These are phyloP conservation scores for Trinectes maculatus DNA, from an alignment of 2,113 vertebrate genomes.

Conservation along the genomic window DNA sequence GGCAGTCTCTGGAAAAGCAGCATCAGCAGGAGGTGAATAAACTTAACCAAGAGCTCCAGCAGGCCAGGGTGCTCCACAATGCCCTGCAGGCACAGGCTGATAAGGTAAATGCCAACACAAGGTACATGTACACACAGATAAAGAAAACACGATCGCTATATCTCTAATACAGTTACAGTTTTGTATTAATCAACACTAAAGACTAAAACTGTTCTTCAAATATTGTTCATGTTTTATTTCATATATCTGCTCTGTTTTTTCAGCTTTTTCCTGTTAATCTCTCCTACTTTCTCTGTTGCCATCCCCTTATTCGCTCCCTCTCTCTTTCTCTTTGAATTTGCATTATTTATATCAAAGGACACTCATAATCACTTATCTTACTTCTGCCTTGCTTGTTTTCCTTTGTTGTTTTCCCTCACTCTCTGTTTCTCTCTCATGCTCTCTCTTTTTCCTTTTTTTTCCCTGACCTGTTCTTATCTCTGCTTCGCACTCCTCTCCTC, in stretches of 20 bases:
- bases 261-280: conserved; percentile 38
- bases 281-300: conserved; percentile 20
- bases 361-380: conserved; percentile 60
- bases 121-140: not conserved
- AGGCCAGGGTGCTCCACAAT: conserved; percentile 78
- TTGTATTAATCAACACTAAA: not conserved
- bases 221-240: conserved; percentile 5
- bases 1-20: conserved; percentile 74
- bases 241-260: conserved; percentile 37
- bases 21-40: conserved; percentile 79
- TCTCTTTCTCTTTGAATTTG: conserved; percentile 38
- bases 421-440: conserved; percentile 56
- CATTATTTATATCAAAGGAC: conserved; percentile 46
- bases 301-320: conserved; percentile 5
- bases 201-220: not conserved
- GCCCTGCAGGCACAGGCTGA: conserved; percentile 81
- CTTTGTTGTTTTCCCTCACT: conserved; percentile 41
- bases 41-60: conserved; percentile 82
- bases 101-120: conserved; percentile 72
- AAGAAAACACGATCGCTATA: not conserved
- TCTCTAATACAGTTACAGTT: too few species aligned
- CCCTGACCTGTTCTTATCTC: not conserved
- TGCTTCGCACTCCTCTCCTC: conserved; percentile 54
- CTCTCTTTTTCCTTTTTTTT: conserved; percentile 33
- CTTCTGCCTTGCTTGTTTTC: conserved; percentile 44